Percentiles rank a stretch among this genome's conserved stretches.
Conservation (phyloP, 2,888 invertebrate genomes). For the Macrophya alboannulata region DNA sequence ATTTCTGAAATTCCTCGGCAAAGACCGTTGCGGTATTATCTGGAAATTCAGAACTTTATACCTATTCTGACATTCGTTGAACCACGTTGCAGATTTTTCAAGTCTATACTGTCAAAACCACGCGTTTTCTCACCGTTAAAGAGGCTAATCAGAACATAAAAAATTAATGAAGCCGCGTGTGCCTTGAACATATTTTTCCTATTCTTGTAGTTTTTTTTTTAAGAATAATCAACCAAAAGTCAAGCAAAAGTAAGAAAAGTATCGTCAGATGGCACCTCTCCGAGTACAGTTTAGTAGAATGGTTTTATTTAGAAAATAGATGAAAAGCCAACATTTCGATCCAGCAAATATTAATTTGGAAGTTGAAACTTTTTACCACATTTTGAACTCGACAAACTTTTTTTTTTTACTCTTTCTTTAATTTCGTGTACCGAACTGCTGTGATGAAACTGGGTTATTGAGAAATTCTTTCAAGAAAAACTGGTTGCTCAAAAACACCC, state of each 20-base stretch:
- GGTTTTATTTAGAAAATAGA: not conserved
- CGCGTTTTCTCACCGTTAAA: too few species aligned
- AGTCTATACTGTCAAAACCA: not conserved
- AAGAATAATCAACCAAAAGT: too few species aligned
- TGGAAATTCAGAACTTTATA: slow-evolving; percentile 10
- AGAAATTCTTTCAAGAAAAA: not conserved
- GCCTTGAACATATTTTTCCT: too few species aligned
- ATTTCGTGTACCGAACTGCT: not conserved
- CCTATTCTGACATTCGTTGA: not conserved
- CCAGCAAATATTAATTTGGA: not conserved
- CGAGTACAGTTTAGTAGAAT: not conserved
- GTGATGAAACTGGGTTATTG: not conserved
- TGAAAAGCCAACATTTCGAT: not conserved
- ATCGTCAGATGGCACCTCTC: not conserved
- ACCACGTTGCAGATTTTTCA: not conserved
- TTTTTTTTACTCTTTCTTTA: too few species aligned
- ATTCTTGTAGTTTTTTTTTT: too few species aligned
- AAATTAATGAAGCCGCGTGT: too few species aligned
- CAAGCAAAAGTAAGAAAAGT: too few species aligned
- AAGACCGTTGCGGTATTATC: slow-evolving; percentile 19
- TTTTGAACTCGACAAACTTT: not conserved
- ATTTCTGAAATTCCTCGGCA: slow-evolving; percentile 44
- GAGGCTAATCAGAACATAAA: too few species aligned
- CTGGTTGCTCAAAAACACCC: not conserved
- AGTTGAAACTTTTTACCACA: not conserved